Evolutionary conservation across 2,113 vertebrate species (phyloP), one percentile per base, ranked within the genome.

Genomic region (Cheilinus undulatus): DNA sequence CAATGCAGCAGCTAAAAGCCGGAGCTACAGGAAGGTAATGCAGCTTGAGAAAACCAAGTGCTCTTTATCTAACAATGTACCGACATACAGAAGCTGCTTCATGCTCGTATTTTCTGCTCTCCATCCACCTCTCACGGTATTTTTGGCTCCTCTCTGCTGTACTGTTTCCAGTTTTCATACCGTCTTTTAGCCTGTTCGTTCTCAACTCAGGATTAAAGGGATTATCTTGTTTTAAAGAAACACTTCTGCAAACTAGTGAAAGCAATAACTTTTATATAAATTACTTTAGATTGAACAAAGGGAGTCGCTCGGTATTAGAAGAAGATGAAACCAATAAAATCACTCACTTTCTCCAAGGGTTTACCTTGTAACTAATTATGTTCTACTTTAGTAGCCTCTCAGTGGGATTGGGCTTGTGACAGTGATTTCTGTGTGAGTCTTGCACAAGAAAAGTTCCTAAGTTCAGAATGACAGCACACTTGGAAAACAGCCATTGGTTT

Each of bases 1-100:
- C 79, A 85, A 54, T 34, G 34, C 61, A 74, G 76, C 73, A 68
- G 58, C 66, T 82, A 82, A 87, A 60, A 70, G 69, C 58, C 32
- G 53, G 51, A 46, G 71, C 54, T 59, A 14, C 7, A 32, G 64
- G 73, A 26, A 63, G 63, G 34, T 30, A 73, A 73, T 70, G 59
- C 43, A 73, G 68, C 60, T 57, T 43, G 63, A 68, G 51, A 67
- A 71, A 68, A 67, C 45, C 42, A 72, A 84, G 67, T 48, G 69
- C 77, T 62, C 68, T 78, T 69, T 60, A 72, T 75, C 42, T 17
- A 24, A 40, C 54, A 30, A 9, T 62, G 54, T 58, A 46, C 40
- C 1, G 45, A 62, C 19, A 64, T 49, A 77, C 30, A 66, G 46
- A 43, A 53, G 69, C 45, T 76, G 69, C 50, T 30, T 68, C 57